These are phyloP conservation scores for Palythoa grandis DNA, from an alignment of 92 coral and sea anemone genomes.

Conservation along the genomic window DNA sequence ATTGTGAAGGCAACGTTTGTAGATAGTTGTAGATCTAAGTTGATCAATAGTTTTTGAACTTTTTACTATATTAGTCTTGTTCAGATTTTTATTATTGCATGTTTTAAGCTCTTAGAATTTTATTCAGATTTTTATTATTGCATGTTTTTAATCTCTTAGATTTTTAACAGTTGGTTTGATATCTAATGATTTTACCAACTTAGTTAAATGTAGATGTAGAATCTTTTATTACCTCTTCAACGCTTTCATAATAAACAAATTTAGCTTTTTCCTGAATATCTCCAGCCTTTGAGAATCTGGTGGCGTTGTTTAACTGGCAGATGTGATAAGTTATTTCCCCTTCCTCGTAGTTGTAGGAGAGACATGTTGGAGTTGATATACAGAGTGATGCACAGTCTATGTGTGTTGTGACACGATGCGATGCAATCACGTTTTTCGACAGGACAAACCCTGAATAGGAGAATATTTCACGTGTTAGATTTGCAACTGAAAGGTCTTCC, in stretches of 20 bases:
- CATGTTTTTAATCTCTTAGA: too few species aligned
- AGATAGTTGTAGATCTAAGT: too few species aligned
- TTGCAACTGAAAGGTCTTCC: background rate
- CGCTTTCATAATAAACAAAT: background rate
- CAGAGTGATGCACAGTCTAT: background rate
- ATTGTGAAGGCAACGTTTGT: too few species aligned
- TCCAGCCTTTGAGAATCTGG: background rate
- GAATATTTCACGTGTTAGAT: background rate
- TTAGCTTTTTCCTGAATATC: background rate
- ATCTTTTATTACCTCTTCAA: background rate
- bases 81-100: too few species aligned
- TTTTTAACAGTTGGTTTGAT: too few species aligned
- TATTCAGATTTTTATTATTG: too few species aligned
- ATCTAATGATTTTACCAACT: too few species aligned
- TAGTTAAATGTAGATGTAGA: too few species aligned
- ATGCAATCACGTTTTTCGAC: background rate
- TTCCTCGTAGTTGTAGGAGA: background rate
- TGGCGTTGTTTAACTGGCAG: background rate
- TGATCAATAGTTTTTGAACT: too few species aligned
- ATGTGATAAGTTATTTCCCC: background rate
- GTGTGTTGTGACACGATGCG: background rate
- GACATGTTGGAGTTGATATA: background rate
- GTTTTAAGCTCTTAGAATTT: too few species aligned
- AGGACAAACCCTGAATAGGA: background rate
- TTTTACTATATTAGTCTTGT: too few species aligned